A percentile compares a stretch with the other conserved stretches of the same genome.
phyloP scores from a whole-genome alignment of 2,113 vertebrate species.

The Seriola aureovittata region DNA sequence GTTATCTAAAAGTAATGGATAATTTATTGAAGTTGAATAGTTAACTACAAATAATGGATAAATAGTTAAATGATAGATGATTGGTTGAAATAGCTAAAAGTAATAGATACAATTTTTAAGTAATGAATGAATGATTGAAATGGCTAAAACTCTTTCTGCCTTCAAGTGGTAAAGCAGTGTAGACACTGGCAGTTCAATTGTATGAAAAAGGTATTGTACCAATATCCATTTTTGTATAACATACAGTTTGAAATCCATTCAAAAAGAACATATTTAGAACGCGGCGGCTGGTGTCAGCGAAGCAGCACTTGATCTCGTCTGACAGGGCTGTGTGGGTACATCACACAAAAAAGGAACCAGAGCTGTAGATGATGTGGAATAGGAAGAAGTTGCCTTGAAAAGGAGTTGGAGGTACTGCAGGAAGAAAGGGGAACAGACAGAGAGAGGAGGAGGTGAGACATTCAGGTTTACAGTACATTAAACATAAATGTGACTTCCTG shows the following conservation, averaged over 20 bases:
- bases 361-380: constrained; percentile 17
- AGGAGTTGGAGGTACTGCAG: constrained; percentile 7
- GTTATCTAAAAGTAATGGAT: too few relatives aligned
- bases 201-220: too few relatives aligned
- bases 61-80: too few relatives aligned
- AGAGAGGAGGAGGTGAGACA: neutral
- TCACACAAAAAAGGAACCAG: neutral
- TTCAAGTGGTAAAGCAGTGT: too few relatives aligned
- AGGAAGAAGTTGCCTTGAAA: constrained; percentile 8
- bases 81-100: too few relatives aligned
- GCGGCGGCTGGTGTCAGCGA: neutral
- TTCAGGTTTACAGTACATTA: constrained; percentile 49
- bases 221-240: neutral
- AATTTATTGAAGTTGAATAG: too few relatives aligned
- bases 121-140: too few relatives aligned
- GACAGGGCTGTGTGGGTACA: neutral
- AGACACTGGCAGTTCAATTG: too few relatives aligned
- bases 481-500: constrained; percentile 31
- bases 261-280: neutral
- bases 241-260: neutral
- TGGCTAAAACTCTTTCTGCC: too few relatives aligned
- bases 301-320: neutral
- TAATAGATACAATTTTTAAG: too few relatives aligned
- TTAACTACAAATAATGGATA: too few relatives aligned
- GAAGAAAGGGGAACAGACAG: neutral